These are phyloP conservation scores for Conchocele bisecta DNA, from an alignment of 2,888 invertebrate species.

Conservation along the genomic window DNA sequence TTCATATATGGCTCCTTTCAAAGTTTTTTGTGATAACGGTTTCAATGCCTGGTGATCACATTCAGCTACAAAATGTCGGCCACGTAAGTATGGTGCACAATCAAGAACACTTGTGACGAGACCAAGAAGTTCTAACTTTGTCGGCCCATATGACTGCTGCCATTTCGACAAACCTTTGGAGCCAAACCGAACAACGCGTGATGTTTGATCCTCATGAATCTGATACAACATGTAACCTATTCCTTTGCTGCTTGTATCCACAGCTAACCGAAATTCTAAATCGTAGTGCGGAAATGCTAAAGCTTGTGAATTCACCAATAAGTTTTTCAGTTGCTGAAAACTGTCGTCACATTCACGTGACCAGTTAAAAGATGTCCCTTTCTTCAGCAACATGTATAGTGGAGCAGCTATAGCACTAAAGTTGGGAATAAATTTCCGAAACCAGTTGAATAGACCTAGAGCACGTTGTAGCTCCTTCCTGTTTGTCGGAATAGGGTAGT, in stretches of 20 bases:
- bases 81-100: background rate
- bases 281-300: constrained; percentile 55
- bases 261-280: constrained; percentile 41
- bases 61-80: background rate
- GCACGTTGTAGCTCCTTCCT: constrained; percentile 43
- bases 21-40: constrained; percentile 29
- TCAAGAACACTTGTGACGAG: constrained; percentile 25
- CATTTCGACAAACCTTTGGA: constrained; percentile 39
- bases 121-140: constrained; percentile 50
- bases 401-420: constrained; percentile 38
- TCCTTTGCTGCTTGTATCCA: constrained; percentile 44
- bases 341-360: constrained; percentile 3
- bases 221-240: constrained; percentile 58
- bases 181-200: constrained; percentile 25
- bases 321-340: constrained; percentile 41
- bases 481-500: constrained; percentile 36
- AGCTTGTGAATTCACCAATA: constrained; percentile 35
- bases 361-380: constrained; percentile 34
- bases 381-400: constrained; percentile 40
- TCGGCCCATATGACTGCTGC: constrained; percentile 42
- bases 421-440: constrained; percentile 51
- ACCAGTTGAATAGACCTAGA: constrained; percentile 40
- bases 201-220: constrained; percentile 23
- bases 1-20: constrained; percentile 47
- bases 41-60: constrained; percentile 22